These are phyloP conservation scores for Lepidonotus clava DNA, from an alignment of 2,888 invertebrate species.

Conservation along the genomic window DNA sequence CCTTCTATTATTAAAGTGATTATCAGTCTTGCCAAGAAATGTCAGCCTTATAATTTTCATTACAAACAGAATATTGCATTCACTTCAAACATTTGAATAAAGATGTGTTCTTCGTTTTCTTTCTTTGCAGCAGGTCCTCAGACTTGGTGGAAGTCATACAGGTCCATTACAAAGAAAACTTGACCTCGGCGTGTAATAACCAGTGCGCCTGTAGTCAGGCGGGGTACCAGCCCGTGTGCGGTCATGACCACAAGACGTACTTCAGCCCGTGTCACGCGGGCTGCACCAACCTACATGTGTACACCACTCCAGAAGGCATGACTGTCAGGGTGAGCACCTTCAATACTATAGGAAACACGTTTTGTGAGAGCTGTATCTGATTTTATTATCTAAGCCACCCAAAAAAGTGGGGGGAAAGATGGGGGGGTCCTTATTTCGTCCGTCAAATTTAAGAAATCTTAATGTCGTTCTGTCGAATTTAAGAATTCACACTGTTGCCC, in stretches of 20 bases:
- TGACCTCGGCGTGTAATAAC: slow-evolving; percentile 58
- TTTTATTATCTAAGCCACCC: too few species aligned
- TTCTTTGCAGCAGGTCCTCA: slow-evolving; percentile 22
- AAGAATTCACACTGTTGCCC: too few species aligned
- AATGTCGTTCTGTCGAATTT: too few species aligned
- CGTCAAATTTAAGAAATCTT: too few species aligned
- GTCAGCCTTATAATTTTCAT: too few species aligned
- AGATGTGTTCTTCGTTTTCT: not conserved
- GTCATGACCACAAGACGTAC: slow-evolving; percentile 56
- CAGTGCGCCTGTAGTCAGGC: slow-evolving; percentile 56
- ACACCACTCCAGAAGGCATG: slow-evolving; percentile 6
- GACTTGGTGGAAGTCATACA: not conserved
- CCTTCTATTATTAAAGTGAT: too few species aligned
- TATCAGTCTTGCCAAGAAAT: too few species aligned
- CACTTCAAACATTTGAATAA: not conserved
- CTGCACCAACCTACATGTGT: slow-evolving; percentile 40
- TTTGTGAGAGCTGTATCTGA: too few species aligned
- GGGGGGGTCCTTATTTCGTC: too few species aligned
- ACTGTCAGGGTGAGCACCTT: not conserved
- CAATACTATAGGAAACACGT: too few species aligned
- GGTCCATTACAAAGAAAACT: slow-evolving; percentile 30
- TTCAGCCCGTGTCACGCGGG: slow-evolving; percentile 62
- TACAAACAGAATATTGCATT: too few species aligned
- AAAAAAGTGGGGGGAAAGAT: too few species aligned
- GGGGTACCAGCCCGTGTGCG: slow-evolving; percentile 59